A percentile compares a stretch with the other conserved stretches of the same genome.
Conservation (phyloP, 2,797 vertebrate species). For the Poecilia wingei region DNA sequence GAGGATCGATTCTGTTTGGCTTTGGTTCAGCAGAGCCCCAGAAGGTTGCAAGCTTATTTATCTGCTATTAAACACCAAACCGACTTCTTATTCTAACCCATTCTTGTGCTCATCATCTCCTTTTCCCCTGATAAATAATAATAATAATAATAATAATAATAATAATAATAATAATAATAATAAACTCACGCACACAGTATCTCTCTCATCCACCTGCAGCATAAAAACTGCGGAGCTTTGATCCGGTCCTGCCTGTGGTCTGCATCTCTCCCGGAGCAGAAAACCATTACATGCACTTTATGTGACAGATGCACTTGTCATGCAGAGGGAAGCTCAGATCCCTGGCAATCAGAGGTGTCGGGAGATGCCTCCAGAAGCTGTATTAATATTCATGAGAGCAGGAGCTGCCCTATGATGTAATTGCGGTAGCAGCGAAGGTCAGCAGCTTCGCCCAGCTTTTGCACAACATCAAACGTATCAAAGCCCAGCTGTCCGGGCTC, state of each 20-base stretch:
- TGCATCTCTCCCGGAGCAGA: slow-evolving; percentile 66
- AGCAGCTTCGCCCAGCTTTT: slow-evolving; percentile 52
- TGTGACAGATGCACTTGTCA: slow-evolving; percentile 75
- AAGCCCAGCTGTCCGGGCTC: slow-evolving; percentile 58
- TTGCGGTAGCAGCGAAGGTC: slow-evolving; percentile 73
- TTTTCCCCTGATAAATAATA: slow-evolving; percentile 16
- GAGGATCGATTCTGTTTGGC: slow-evolving; percentile 32
- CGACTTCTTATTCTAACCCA: slow-evolving; percentile 8
- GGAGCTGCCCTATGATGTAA: slow-evolving; percentile 80
- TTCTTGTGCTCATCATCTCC: slow-evolving; percentile 38
- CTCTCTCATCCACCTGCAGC: slow-evolving; percentile 50
- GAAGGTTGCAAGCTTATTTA: slow-evolving; percentile 5
- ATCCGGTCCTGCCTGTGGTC: slow-evolving; percentile 60
- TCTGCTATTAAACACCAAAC: slow-evolving; percentile 10
- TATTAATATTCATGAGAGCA: slow-evolving; percentile 79
- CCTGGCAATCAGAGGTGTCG: slow-evolving; percentile 75
- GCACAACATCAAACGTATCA: slow-evolving; percentile 62
- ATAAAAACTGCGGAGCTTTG: slow-evolving; percentile 64
- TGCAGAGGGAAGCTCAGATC: slow-evolving; percentile 76
- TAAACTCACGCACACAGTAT: slow-evolving; percentile 31
- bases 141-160: background rate
- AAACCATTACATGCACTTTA: slow-evolving; percentile 74
- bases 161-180: slow-evolving; percentile 4
- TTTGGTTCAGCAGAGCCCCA: slow-evolving; percentile 12
- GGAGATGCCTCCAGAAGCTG: slow-evolving; percentile 70